These are phyloP conservation scores for Zosterops lateralis DNA, from an alignment of 2,113 vertebrate genomes.

Conservation along the genomic window DNA sequence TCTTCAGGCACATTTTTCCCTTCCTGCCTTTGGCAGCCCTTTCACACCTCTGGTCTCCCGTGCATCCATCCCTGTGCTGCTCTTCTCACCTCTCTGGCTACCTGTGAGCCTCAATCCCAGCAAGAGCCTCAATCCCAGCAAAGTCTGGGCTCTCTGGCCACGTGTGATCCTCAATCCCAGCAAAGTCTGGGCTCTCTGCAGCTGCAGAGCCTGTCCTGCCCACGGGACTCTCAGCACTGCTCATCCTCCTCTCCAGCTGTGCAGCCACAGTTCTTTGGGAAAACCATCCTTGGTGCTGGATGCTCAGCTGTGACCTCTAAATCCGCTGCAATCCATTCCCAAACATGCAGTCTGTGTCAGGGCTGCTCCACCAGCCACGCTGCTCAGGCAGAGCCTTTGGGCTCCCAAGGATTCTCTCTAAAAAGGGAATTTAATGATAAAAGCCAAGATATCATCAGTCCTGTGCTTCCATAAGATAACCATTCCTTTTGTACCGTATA, in stretches of 20 bases:
- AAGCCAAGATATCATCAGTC: neutral
- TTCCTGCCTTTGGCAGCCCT: neutral
- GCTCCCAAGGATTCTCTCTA: neutral
- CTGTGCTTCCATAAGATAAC: neutral
- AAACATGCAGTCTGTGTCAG: neutral
- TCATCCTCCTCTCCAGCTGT: neutral
- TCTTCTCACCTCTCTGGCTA: neutral
- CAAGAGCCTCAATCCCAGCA: neutral
- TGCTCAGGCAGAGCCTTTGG: rapidly evolving
- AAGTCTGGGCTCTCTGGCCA: rapidly evolving
- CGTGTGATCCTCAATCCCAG: too few species aligned
- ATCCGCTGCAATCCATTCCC: neutral
- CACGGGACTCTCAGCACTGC: rapidly evolving
- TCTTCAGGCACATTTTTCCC: neutral
- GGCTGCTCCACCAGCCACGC: neutral
- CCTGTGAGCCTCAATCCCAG: rapidly evolving
- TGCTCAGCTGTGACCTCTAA: neutral
- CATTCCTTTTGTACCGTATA: neutral
- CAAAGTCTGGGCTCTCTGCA: too few species aligned
- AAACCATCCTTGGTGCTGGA: neutral
- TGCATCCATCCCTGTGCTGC: neutral
- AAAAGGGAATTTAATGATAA: rapidly evolving
- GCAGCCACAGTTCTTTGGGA: neutral
- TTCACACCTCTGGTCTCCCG: neutral
- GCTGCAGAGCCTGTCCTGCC: neutral